Base-by-base conservation (phyloP, 2,113 vertebrate species). In the Epinephelus fuscoguttatus region DNA sequence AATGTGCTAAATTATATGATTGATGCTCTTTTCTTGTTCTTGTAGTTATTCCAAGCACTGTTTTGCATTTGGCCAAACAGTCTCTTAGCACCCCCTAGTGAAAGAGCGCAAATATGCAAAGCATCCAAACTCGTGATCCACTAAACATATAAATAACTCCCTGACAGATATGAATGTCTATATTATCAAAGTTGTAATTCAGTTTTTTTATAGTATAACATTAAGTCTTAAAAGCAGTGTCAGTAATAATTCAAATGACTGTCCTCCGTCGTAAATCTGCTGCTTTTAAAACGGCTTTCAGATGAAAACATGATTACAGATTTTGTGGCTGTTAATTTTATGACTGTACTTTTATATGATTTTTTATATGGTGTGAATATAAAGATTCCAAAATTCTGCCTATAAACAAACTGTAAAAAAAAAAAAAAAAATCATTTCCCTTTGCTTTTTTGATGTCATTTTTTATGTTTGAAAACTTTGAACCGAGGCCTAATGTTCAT, bases 321-420 rank as follows among this genome's bases (percentile, higher is more conserved):
- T 91, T 91, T 93, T 93, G 88, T 88, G 92, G 93, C 90, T 94
- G 94, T 93, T 95, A 89, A 95, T 95, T 95, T 96, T 95, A 95
- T 91, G 88, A 77, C 89, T 59, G 55, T 73, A 87, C 76, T 94
- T 95, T 95, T 93, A 94, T 93, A 89, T 84, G 91, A 82, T 85
- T 90, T 68, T 95, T 94, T 88, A 95, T 93, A 92, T 92, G 85
- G 82, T 94, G 93, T 80, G 89, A 93, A 88, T 88, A 90, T 88
- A 90, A 92, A 90, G 72, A 93, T 91, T 91, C 80, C 69, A 86
- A 90, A 90, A 84, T 82, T 88, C 73, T 67, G 61, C 81, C 80
- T 87, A 89, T 91, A 88, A 90, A 89, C 76, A 87, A 91, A 91
- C 68, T 91, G 86, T 90, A 14, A 52, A 69, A 86, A 89, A 86